A percentile compares a stretch with the other conserved stretches of the same genome.
phyloP scores from a whole-genome alignment of 30 jellyfish, hydroid and myxozoan genomes.

The Chironex yamaguchii region DNA sequence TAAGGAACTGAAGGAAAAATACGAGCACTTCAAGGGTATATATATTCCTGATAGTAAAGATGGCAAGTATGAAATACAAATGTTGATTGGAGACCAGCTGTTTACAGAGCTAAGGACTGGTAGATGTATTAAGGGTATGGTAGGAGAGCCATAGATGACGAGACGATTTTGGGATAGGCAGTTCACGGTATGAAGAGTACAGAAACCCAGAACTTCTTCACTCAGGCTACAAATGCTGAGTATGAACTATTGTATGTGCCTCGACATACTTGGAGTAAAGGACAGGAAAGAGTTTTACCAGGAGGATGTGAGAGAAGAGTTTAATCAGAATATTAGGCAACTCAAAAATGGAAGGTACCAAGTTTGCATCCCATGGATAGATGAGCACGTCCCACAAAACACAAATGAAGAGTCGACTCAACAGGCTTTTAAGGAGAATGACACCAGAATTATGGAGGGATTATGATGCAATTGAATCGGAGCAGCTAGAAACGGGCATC shows the following conservation, averaged over 20 bases:
- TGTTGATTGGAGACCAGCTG: constrained; percentile 57
- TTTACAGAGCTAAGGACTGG: constrained; percentile 67
- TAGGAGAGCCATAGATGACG: constrained; percentile 67
- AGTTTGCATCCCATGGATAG: constrained; percentile 56
- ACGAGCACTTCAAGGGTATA: constrained; percentile 46
- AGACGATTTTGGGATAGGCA: constrained; percentile 55
- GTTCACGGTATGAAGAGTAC: constrained; percentile 28
- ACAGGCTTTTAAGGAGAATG: constrained; percentile 35
- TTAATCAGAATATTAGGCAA: constrained; percentile 36
- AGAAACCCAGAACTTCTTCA: constrained; percentile 17
- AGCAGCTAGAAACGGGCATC: constrained; percentile 36
- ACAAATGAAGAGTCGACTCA: constrained; percentile 54
- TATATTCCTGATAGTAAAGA: constrained; percentile 51
- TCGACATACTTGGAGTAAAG: constrained; percentile 46
- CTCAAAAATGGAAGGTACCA: constrained; percentile 28
- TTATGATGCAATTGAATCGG: constrained; percentile 49
- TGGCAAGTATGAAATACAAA: constrained; percentile 54
- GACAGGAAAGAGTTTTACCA: constrained; percentile 67
- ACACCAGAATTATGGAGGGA: constrained; percentile 26
- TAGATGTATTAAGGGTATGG: constrained; percentile 25
- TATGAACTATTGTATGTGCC: constrained; percentile 34
- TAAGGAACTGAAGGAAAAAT: constrained; percentile 40
- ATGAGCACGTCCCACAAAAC: constrained; percentile 56
- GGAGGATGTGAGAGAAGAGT: constrained; percentile 20
- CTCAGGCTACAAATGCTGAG: constrained; percentile 42